Conservation (phyloP, 2,113 vertebrate genomes). For the Oreamnos americanus region DNA sequence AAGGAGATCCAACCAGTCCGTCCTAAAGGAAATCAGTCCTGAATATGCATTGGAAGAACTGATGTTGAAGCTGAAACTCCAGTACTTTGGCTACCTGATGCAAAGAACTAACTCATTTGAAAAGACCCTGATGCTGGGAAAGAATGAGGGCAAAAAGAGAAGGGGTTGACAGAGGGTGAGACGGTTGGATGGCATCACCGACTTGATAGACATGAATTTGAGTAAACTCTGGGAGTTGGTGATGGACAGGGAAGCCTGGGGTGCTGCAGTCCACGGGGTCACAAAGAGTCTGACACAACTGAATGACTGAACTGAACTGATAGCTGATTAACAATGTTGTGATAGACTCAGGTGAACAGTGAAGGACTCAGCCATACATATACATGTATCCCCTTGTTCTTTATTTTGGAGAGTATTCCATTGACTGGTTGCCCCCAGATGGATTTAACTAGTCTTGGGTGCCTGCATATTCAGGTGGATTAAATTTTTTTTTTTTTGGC, state of each 20-base stretch:
- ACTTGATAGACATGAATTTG: not conserved
- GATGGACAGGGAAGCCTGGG: not conserved
- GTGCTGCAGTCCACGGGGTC: not conserved
- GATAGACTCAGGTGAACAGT: not conserved
- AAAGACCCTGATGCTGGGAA: not conserved
- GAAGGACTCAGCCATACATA: not conserved
- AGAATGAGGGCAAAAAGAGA: not conserved
- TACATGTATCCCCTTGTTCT: not conserved
- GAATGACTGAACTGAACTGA: not conserved
- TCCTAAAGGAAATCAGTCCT: not conserved
- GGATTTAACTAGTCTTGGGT: not conserved
- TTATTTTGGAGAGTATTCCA: not conserved
- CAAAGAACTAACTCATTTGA: not conserved
- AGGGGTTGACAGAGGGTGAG: not conserved
- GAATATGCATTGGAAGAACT: not conserved
- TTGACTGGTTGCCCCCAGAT: not conserved
- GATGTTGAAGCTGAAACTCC: not conserved
- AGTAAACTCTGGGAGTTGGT: not conserved
- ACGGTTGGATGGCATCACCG: not conserved
- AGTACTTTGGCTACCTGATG: not conserved
- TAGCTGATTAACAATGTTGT: not conserved
- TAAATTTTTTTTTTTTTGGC: not conserved
- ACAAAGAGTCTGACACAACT: fast-evolving
- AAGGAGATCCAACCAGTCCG: not conserved
- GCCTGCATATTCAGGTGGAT: not conserved